A percentile compares a stretch with the other conserved stretches of the same genome.
Conservation (phyloP, 2,888 invertebrate genomes). For the Netelia fuscicornis region DNA sequence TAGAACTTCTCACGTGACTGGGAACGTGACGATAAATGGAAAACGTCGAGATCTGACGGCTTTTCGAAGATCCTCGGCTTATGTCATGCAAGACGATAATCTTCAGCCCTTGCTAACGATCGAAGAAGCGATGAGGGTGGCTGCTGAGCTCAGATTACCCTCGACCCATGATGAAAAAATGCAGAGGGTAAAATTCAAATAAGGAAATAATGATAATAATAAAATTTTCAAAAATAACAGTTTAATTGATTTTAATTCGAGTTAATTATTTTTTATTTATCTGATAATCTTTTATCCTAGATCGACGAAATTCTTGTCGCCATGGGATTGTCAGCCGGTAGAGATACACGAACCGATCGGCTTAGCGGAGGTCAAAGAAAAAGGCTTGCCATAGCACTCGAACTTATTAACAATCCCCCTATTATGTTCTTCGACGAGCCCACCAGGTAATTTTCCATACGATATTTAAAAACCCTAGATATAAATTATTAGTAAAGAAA, state of each 20-base stretch:
- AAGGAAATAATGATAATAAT: background rate
- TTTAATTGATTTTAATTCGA: too few relatives aligned
- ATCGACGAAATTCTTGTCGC: conserved; percentile 92
- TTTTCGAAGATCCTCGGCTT: conserved; percentile 87
- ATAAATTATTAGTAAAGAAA: too few relatives aligned
- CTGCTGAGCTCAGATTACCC: conserved; percentile 94
- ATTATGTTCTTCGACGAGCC: conserved; percentile 98
- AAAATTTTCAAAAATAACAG: background rate
- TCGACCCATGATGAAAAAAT: conserved; percentile 88
- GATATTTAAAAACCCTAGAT: background rate
- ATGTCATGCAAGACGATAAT: conserved; percentile 95
- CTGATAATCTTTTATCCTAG: conserved; percentile 84
- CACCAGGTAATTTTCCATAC: conserved; percentile 89
- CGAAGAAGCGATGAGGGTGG: conserved; percentile 93
- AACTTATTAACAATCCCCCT: conserved; percentile 96
- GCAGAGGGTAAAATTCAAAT: conserved; percentile 86
- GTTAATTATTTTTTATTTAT: background rate
- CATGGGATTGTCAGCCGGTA: conserved; percentile 89
- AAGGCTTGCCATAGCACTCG: conserved; percentile 94
- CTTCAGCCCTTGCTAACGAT: conserved; percentile 94
- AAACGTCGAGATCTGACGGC: conserved; percentile 88
- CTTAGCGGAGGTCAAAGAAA: conserved; percentile 97
- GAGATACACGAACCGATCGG: conserved; percentile 89
- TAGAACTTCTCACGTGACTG: conserved; percentile 86
- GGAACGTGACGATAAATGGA: conserved; percentile 91